These are phyloP conservation scores for Diorhabda carinulata DNA, from an alignment of 1,140 invertebrate species.

Conservation along the genomic window DNA sequence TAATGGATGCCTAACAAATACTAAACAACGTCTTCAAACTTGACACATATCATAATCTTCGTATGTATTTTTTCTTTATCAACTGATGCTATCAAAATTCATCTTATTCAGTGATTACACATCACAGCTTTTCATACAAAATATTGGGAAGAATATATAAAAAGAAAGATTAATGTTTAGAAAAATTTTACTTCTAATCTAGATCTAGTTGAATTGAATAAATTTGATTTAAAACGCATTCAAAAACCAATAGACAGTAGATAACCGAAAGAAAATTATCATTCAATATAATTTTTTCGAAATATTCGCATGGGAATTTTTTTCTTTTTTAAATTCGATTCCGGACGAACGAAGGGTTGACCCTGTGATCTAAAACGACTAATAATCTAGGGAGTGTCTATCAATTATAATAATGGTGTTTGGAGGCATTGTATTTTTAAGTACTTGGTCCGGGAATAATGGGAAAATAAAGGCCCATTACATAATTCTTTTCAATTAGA, in stretches of 20 bases:
- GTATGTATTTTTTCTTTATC: too few relatives aligned
- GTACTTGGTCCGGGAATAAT: constrained; percentile 13
- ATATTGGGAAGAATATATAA: too few relatives aligned
- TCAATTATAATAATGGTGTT: constrained; percentile 16
- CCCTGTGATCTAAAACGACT: background rate
- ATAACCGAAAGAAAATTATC: constrained; percentile 8
- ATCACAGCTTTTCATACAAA: too few relatives aligned
- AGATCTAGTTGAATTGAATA: too few relatives aligned
- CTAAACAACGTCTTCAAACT: too few relatives aligned
- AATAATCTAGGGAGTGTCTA: constrained; percentile 14
- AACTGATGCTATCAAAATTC: too few relatives aligned
- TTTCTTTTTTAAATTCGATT: constrained; percentile 1
- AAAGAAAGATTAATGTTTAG: too few relatives aligned
- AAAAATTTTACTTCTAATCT: too few relatives aligned
- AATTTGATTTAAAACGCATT: too few relatives aligned
- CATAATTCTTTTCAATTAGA: constrained; percentile 15
- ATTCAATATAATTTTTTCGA: background rate
- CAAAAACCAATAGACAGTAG: background rate
- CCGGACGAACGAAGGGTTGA: constrained; percentile 6
- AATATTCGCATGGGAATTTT: constrained; percentile 3
- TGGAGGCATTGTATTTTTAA: constrained; percentile 10
- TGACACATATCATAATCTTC: too few relatives aligned
- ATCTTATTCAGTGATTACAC: too few relatives aligned
- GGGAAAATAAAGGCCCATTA: constrained; percentile 16
- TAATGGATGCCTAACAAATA: too few relatives aligned